Evolutionary conservation across 2,888 invertebrate genomes (phyloP).

Genomic region (Gastracanthus pulcherrimus): DNA sequence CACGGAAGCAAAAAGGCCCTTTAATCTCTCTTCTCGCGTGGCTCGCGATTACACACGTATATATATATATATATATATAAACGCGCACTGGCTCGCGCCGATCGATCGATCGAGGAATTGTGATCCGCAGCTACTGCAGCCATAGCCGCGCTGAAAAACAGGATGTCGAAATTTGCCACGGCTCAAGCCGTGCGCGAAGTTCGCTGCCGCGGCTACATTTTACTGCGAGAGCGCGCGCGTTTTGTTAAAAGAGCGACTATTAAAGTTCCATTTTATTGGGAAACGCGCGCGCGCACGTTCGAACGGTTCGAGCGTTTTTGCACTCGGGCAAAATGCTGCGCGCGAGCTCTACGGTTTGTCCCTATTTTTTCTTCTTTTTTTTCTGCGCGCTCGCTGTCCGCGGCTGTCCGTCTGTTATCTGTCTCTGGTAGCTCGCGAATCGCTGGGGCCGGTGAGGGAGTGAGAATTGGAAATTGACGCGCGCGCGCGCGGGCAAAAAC

Average conservation of each 20-base stretch:
- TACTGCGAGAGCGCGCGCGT: neutral
- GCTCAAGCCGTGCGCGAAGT: neutral
- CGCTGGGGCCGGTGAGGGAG: constrained; percentile 28
- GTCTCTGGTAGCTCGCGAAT: neutral
- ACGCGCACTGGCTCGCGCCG: neutral
- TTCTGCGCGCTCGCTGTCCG: neutral
- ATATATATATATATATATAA: neutral
- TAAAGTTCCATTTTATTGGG: constrained; percentile 45
- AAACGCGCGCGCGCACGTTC: constrained; percentile 9
- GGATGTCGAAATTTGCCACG: constrained; percentile 53
- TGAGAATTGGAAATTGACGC: constrained; percentile 30
- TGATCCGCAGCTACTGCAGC: too few species aligned
- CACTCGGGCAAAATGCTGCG: neutral
- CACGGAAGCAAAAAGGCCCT: constrained; percentile 15
- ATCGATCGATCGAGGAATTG: constrained; percentile 31
- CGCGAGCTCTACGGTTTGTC: neutral
- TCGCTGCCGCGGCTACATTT: constrained; percentile 12
- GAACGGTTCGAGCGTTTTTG: constrained; percentile 32
- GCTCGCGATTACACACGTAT: constrained; percentile 36
- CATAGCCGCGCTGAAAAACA: constrained; percentile 1
- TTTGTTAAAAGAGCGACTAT: constrained; percentile 36
- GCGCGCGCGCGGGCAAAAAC: neutral
- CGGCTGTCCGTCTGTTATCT: neutral
- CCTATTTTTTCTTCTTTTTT: neutral
- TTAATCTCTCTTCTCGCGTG: constrained; percentile 30